Percentiles rank a stretch among this genome's conserved stretches.
These are phyloP conservation scores for Hipparchia sbordonii DNA, from an alignment of 2,888 invertebrate species.

Conservation along the genomic window DNA sequence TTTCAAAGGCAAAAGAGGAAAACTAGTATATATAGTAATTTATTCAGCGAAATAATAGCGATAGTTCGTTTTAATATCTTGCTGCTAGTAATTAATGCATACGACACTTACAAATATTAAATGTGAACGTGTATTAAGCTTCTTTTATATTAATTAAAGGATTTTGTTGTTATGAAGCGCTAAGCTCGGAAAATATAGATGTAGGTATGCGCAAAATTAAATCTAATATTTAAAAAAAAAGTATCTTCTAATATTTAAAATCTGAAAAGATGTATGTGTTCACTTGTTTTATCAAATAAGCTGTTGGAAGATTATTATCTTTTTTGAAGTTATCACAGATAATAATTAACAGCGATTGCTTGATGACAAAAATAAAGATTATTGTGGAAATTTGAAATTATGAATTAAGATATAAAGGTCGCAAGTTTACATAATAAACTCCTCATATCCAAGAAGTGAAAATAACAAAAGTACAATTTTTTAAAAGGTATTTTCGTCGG, in stretches of 20 bases:
- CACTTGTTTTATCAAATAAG: neutral
- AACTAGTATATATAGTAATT: too few species aligned
- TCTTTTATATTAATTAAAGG: too few species aligned
- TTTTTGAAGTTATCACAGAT: neutral
- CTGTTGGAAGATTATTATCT: neutral
- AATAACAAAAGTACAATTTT: neutral
- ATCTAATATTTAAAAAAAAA: neutral
- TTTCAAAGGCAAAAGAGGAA: too few species aligned
- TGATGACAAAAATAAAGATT: neutral
- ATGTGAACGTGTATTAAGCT: too few species aligned
- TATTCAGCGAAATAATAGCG: too few species aligned
- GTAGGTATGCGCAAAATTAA: neutral
- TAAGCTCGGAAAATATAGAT: too few species aligned
- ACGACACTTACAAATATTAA: too few species aligned
- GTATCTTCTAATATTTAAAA: neutral
- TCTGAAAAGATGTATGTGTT: neutral
- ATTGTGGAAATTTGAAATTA: neutral
- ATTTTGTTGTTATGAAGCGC: too few species aligned
- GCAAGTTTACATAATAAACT: slow-evolving; percentile 29
- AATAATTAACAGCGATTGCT: neutral
- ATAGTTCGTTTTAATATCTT: too few species aligned
- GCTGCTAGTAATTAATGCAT: too few species aligned
- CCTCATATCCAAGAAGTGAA: neutral
- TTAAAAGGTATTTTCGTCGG: neutral
- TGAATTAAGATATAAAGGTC: slow-evolving; percentile 10